A percentile compares a stretch with the other conserved stretches of the same genome.
Conservation (phyloP, 2,797 vertebrate species). For the Arrhamphus sclerolepis region DNA sequence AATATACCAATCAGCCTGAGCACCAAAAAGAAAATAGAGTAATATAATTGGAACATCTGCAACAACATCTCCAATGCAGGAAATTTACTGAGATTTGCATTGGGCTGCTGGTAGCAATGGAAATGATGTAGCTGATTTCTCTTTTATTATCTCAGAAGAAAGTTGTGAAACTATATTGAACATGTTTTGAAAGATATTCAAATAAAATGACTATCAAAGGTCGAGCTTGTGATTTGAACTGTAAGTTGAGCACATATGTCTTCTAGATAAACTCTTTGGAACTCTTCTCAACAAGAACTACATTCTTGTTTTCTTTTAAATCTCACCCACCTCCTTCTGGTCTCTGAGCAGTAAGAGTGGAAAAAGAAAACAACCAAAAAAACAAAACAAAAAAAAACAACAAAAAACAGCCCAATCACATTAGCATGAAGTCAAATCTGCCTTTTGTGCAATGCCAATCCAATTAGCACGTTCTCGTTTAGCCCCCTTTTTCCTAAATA, state of each 20-base stretch:
- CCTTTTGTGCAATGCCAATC: constrained; percentile 80
- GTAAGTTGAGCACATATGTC: constrained; percentile 29
- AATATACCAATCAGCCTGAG: too few relatives aligned
- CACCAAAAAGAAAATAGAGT: too few relatives aligned
- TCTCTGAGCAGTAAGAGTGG: constrained; percentile 34
- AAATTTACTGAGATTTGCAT: too few relatives aligned
- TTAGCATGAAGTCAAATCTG: constrained; percentile 78
- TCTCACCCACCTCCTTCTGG: constrained; percentile 62
- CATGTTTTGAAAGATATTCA: neutral
- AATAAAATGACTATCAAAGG: neutral
- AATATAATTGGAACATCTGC: too few relatives aligned
- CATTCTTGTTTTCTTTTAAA: constrained; percentile 44
- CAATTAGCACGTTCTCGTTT: constrained; percentile 74
- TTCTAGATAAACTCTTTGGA: constrained; percentile 7
- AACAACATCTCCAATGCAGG: too few relatives aligned
- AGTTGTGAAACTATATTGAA: neutral
- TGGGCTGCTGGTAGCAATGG: too few relatives aligned
- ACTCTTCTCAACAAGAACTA: constrained; percentile 25
- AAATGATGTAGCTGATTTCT: neutral
- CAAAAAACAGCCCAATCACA: constrained; percentile 66
- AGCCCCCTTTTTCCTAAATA: constrained; percentile 62
- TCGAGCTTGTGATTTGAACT: constrained; percentile 11
- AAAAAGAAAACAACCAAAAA: too few relatives aligned
- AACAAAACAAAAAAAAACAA: too few relatives aligned
- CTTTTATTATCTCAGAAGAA: neutral